Evolutionary conservation across 2,888 invertebrate genomes (phyloP).

Genomic region (Vannuccia rotundouncinata): DNA sequence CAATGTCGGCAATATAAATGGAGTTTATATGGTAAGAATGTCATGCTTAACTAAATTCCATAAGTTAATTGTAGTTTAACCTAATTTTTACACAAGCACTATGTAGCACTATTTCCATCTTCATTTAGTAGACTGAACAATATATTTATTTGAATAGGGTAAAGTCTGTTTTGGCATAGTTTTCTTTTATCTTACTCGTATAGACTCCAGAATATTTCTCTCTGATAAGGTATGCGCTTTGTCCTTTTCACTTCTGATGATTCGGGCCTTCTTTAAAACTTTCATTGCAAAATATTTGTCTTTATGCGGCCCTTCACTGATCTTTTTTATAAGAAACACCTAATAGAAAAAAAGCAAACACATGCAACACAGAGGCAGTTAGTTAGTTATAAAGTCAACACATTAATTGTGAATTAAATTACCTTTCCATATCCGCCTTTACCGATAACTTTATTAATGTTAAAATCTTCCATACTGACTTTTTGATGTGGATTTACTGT

Average conservation of each 20-base stretch:
- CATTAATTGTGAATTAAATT: neutral
- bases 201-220: conserved; percentile 58
- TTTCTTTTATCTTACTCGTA: conserved; percentile 23
- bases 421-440: conserved; percentile 94
- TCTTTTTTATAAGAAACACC: conserved; percentile 38
- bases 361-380: too few relatives aligned
- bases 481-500: conserved; percentile 39
- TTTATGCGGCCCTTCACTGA: conserved; percentile 71
- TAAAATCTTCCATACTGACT: conserved; percentile 69
- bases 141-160: too few relatives aligned
- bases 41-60: too few relatives aligned
- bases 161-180: too few relatives aligned
- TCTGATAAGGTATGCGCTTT: conserved; percentile 99
- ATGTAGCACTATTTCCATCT: too few relatives aligned
- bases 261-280: conserved; percentile 77
- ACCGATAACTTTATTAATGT: conserved; percentile 81
- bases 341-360: neutral
- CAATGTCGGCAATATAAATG: too few relatives aligned
- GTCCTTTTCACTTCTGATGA: conserved; percentile 97
- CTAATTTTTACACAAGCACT: too few relatives aligned
- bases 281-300: conserved; percentile 98
- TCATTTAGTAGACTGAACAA: too few relatives aligned
- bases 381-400: neutral
- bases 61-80: too few relatives aligned
- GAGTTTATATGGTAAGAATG: too few relatives aligned